phyloP scores from a whole-genome alignment of 2,113 vertebrate species.

The Thinocorus orbignyianus region DNA sequence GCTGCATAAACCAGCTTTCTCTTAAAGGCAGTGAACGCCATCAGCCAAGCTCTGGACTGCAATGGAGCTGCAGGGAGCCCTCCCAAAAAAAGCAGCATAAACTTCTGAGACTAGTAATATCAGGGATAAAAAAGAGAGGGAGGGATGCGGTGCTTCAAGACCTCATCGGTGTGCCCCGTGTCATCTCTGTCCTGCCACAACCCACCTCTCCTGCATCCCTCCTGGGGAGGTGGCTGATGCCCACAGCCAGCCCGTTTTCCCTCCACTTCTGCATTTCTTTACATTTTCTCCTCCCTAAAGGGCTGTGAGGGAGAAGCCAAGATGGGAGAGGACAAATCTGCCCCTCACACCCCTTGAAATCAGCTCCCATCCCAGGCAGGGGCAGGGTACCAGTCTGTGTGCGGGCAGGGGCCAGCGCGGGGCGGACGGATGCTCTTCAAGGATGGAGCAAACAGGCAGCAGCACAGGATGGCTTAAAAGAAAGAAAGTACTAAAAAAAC shows the following conservation, averaged over 20 bases:
- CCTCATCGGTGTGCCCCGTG: neutral
- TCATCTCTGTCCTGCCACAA: neutral
- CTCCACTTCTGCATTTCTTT: neutral
- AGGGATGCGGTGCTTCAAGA: rapidly evolving
- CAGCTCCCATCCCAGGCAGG: neutral
- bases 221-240: neutral
- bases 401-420: neutral
- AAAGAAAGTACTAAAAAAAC: neutral
- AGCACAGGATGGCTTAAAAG: conserved; percentile 46
- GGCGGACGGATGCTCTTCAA: neutral
- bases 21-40: neutral
- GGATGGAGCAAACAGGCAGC: conserved; percentile 39
- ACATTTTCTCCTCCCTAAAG: neutral
- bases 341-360: rapidly evolving
- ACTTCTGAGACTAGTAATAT: rapidly evolving
- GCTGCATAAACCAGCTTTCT: neutral
- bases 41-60: rapidly evolving
- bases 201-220: neutral
- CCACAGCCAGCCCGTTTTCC: neutral
- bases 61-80: neutral
- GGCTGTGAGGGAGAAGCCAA: neutral
- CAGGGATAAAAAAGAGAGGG: rapidly evolving
- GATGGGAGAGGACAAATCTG: neutral
- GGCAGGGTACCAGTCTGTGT: neutral
- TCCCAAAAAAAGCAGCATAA: neutral